Evolutionary conservation across 64 coral and sea anemone genomes (phyloP), one percentile per base, ranked within the genome.

Genomic region (Montipora capricornis): DNA sequence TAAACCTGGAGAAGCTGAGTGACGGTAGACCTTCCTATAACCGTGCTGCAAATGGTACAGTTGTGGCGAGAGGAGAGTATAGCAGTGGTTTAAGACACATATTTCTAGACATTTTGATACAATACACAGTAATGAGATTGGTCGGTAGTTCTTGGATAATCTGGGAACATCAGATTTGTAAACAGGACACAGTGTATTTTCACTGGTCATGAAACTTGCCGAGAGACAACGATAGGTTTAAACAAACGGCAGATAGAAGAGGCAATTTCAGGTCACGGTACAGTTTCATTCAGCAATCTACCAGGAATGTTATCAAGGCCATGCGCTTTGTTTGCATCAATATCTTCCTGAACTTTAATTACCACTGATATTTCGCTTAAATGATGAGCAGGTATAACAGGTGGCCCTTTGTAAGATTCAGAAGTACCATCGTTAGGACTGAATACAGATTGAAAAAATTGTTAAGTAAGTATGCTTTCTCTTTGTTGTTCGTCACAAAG

Each of bases 21-120:
- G 20, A 93, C 82, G 64, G 91, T 93, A 16, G 82, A 93, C 71
- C 82, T 76, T 62, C 82, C 91, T 79, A 93, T 87, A 93, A 19
- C 91, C 91, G 87, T 87, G 82, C 47, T 87, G 91, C 58, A 87
- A 45, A 37, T 93, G 73, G 20, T 87, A 83, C 5, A 84, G 51
- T 80, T 79, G 90, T 75, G 90, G 2, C 29, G 29, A 29, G 29
- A 29, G 0, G 29, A 29, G 29, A 29, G 29, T 29, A 29, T 29
- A 29, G 29, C 29, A 1, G 29, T 29, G 29, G 29, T 29, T 29
- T 29, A 29, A 29, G 29, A 29, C 29, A 29, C 29, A 29, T 29
- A 29, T 29, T 29, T 29, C 29, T 29, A 29, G 29, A 29, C 29
- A 29, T 29, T 29, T 29, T 29, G 1, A 29, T 29, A 29, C 29